Evolutionary conservation across 2,113 vertebrate species (phyloP).

Genomic region (Speoplatyrhinus poulsoni): DNA sequence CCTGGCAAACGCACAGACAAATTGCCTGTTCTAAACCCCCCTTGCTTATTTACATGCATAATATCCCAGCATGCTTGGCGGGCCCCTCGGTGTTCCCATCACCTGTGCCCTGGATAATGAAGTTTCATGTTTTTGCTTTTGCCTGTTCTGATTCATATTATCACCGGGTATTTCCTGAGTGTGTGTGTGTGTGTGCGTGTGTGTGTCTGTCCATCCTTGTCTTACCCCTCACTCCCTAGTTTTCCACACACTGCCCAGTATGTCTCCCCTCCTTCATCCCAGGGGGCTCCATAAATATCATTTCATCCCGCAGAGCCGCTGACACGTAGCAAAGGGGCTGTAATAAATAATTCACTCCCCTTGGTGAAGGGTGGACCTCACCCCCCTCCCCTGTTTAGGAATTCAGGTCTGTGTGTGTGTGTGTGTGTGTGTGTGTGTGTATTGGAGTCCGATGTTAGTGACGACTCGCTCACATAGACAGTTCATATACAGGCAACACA

Average conservation of each 20-base stretch:
- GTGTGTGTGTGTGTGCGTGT: not conserved
- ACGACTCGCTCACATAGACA: constrained; percentile 12
- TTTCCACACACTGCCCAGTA: not conserved
- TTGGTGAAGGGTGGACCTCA: constrained; percentile 56
- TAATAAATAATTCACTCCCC: constrained; percentile 79
- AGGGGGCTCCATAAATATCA: constrained; percentile 82
- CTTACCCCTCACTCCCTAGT: not conserved
- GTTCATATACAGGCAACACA: constrained; percentile 15
- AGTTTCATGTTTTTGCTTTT: too few relatives aligned
- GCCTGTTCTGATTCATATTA: not conserved
- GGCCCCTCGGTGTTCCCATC: too few relatives aligned
- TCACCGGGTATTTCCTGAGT: not conserved
- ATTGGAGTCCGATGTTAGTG: not conserved
- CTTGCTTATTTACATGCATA: too few relatives aligned
- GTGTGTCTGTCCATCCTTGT: not conserved
- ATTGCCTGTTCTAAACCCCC: too few relatives aligned
- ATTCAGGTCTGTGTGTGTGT: constrained; percentile 60
- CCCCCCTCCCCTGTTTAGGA: constrained; percentile 72
- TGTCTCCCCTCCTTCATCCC: constrained; percentile 64
- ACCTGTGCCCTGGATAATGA: too few relatives aligned
- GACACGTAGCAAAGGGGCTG: constrained; percentile 75
- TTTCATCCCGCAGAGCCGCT: constrained; percentile 77
- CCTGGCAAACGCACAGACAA: too few relatives aligned
- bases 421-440: constrained; percentile 46
- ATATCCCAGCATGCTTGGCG: too few relatives aligned